Evolutionary conservation across 1,140 invertebrate species (phyloP).

Genomic region (Heliconius eleuchia): DNA sequence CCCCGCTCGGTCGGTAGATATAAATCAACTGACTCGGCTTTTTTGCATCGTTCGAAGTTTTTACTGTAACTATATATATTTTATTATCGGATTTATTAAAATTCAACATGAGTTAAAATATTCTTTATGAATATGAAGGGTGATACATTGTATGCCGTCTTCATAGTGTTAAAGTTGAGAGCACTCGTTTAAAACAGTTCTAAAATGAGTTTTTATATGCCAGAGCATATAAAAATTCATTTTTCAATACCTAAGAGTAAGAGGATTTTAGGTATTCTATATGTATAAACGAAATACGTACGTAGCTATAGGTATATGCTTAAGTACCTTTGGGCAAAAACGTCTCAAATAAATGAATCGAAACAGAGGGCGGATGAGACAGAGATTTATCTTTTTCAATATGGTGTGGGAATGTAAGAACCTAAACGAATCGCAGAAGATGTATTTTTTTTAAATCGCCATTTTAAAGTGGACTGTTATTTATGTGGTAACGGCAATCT

Average conservation of each 20-base stretch:
- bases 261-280: too few relatives aligned
- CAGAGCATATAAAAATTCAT: too few relatives aligned
- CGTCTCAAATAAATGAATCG: conserved; percentile 58
- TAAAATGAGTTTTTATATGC: conserved; percentile 21
- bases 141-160: conserved; percentile 47
- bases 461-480: conserved; percentile 34
- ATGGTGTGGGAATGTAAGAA: conserved; percentile 54
- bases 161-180: conserved; percentile 35
- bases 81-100: conserved; percentile 69
- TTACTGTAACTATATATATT: conserved; percentile 58
- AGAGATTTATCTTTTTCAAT: conserved; percentile 73
- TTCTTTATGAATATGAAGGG: conserved; percentile 48
- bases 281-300: neutral
- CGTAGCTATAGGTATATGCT: conserved; percentile 12
- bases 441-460: conserved; percentile 18
- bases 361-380: conserved; percentile 53
- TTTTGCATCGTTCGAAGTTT: conserved; percentile 58
- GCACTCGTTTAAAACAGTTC: conserved; percentile 43
- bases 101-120: conserved; percentile 54
- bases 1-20: conserved; percentile 57
- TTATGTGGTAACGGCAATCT: conserved; percentile 15
- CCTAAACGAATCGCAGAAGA: conserved; percentile 22
- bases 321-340: conserved; percentile 42
- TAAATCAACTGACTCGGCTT: conserved; percentile 71
- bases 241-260: too few relatives aligned